Evolutionary conservation across 2,888 invertebrate genomes (phyloP).

Genomic region (Lasioglossum lativentre): DNA sequence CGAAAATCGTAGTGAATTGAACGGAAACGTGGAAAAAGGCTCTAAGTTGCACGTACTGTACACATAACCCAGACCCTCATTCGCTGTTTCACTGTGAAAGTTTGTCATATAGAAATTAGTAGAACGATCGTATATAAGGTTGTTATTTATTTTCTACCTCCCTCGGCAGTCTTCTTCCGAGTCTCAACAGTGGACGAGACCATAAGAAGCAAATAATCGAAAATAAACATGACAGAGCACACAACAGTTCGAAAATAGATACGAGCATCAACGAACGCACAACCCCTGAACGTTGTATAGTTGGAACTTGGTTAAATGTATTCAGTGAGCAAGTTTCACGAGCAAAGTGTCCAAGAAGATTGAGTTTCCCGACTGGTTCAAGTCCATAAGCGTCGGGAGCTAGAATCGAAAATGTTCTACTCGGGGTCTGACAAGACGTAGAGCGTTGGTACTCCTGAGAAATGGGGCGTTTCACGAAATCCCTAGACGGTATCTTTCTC

Average conservation of each 20-base stretch:
- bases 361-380: neutral
- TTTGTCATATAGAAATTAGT: neutral
- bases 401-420: neutral
- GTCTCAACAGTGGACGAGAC: neutral
- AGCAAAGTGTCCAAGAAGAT: neutral
- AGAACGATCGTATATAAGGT: neutral
- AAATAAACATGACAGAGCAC: neutral
- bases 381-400: neutral
- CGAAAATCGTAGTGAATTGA: too few species aligned
- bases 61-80: neutral
- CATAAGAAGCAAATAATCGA: neutral
- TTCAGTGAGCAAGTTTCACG: neutral
- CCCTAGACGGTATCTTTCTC: conserved; percentile 25
- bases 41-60: neutral
- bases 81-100: neutral
- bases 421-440: neutral
- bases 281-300: neutral
- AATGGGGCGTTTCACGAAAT: conserved; percentile 20
- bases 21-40: neutral
- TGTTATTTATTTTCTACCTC: neutral
- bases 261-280: neutral
- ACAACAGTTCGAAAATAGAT: neutral
- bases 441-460: conserved; percentile 5
- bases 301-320: neutral
- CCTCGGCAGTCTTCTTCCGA: neutral